phyloP scores from a whole-genome alignment of 2,113 vertebrate species.

The Mus musculus region GRCm39 chr6:5832001-5832500 shows the following conservation, averaged over 20 bases:
- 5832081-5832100: conserved; percentile 72
- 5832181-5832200: conserved; percentile 82
- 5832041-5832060: conserved; percentile 71
- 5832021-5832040: conserved; percentile 61
- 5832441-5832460: conserved; percentile 44
- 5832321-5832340: conserved; percentile 72
- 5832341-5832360: conserved; percentile 64
- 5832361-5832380: conserved; percentile 66
- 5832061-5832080: conserved; percentile 71
- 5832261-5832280: conserved; percentile 64
- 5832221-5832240: conserved; percentile 73
- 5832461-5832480: conserved; percentile 44
- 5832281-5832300: conserved; percentile 73
- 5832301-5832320: conserved; percentile 66
- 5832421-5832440: conserved; percentile 65
- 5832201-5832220: conserved; percentile 57
- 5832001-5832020: conserved; percentile 58
- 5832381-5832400: conserved; percentile 33
- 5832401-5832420: conserved; percentile 55
- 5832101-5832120: conserved; percentile 59
- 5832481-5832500: conserved; percentile 52
- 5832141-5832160: conserved; percentile 75
- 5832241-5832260: conserved; percentile 72
- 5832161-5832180: conserved; percentile 72
- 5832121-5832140: conserved; percentile 58